Conservation (phyloP, 2,888 invertebrate species). For the Uloborus plumipes region DNA sequence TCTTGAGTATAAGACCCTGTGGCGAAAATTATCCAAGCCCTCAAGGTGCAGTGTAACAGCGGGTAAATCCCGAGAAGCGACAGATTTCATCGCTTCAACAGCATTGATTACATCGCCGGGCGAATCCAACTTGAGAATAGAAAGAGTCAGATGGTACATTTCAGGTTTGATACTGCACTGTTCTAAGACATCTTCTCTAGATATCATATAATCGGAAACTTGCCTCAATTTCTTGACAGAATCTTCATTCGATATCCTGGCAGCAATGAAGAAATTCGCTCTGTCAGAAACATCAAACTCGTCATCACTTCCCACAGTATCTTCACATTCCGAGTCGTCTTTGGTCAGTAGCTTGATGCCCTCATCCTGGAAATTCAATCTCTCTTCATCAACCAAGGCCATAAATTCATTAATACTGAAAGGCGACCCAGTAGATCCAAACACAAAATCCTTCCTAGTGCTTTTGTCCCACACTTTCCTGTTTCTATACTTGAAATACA, state of each 20-base stretch:
- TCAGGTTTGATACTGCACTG: slow-evolving; percentile 70
- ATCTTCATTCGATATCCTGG: slow-evolving; percentile 70
- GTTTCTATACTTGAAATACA: slow-evolving; percentile 73
- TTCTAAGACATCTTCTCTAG: slow-evolving; percentile 69
- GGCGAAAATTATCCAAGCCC: slow-evolving; percentile 71
- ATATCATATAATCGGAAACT: slow-evolving; percentile 70
- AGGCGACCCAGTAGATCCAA: slow-evolving; percentile 70
- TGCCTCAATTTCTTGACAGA: slow-evolving; percentile 68
- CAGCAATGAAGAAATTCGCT: slow-evolving; percentile 70
- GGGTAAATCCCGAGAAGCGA: slow-evolving; percentile 66
- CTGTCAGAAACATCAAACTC: slow-evolving; percentile 34
- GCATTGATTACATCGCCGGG: slow-evolving; percentile 66
- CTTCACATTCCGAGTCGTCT: neutral
- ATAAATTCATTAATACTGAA: slow-evolving; percentile 65
- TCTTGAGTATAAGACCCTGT: slow-evolving; percentile 71
- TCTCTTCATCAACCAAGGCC: slow-evolving; percentile 40
- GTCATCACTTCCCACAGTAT: slow-evolving; percentile 24
- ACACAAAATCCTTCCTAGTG: slow-evolving; percentile 72
- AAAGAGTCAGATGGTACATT: slow-evolving; percentile 72
- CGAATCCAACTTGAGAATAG: slow-evolving; percentile 71
- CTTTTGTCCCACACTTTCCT: slow-evolving; percentile 74
- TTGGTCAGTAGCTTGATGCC: neutral
- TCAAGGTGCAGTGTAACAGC: slow-evolving; percentile 68
- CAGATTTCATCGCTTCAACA: slow-evolving; percentile 32
- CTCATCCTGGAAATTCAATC: slow-evolving; percentile 43